Base-by-base conservation (phyloP, 2,797 vertebrate species). In the Alosa sapidissima region DNA sequence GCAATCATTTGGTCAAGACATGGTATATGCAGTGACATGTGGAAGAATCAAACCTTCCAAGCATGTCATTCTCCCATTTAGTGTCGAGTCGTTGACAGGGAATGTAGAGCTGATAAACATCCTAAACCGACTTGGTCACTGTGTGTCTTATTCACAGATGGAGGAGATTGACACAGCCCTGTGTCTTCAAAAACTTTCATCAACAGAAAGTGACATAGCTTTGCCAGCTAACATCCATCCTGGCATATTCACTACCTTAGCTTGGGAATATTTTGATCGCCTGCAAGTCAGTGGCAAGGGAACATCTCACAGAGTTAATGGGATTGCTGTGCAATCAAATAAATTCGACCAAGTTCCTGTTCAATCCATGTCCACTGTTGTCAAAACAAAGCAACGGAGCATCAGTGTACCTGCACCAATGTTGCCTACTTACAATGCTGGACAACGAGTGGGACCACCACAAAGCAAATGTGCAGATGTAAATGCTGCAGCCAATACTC, bases 381-480 rank as follows among this genome's bases (percentile, higher is more conserved):
- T n/a, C 45, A 58, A 14, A 78, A 51, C 48, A 5, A 47, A 41
- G 58, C 54, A 48, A 11, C 14, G n/a, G 28, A 55, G 55, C 41
- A 65, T 60, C 78, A 41, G 5, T 24, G 10, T 36, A 24, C 21
- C 36, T 3, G 11, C 36, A 33, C 10, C 14, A 60, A 21, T 47
- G 36, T 48, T 83, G n/a, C 82, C 55, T 24, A 47, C 5, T 24
- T 83, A 83, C 52, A 83, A 83, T 48, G 82, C 58, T 47, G 58
- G 55, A 14, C 36, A 65, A n/a, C 41, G 55, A 62, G 82, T 60
- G 0, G 55, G 55, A 47, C 82, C 58, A 24, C 55, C 58, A 48
- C 14, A 33, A 28, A 36, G 51, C 21, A 47, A 33, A 24, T 54
- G 55, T 65, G 19, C 13, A 83, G 82, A 83, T 24, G 6, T 65